Evolutionary conservation across 2,888 invertebrate species (phyloP).

Genomic region (Nymphalis polychloros): DNA sequence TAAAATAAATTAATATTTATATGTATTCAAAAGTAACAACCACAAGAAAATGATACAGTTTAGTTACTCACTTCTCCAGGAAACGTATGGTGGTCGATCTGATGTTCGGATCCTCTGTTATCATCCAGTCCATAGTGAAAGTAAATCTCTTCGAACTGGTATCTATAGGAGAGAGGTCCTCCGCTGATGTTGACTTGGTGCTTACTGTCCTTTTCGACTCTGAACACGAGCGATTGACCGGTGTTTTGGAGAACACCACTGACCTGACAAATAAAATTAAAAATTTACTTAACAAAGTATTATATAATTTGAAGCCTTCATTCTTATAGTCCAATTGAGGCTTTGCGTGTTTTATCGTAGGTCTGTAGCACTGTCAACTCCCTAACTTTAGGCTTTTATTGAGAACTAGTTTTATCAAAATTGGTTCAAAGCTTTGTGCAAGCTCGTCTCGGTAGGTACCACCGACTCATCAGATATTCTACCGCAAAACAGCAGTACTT

Average conservation of each 20-base stretch:
- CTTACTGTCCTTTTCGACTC: conserved; percentile 94
- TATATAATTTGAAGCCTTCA: neutral
- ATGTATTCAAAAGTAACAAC: too few relatives aligned
- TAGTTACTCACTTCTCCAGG: conserved; percentile 93
- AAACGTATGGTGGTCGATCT: conserved; percentile 96
- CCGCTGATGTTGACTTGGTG: conserved; percentile 97
- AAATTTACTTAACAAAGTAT: neutral
- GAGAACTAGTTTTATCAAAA: too few relatives aligned
- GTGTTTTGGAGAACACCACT: conserved; percentile 95
- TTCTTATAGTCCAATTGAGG: too few relatives aligned
- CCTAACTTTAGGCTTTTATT: too few relatives aligned
- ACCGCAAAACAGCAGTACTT: too few relatives aligned
- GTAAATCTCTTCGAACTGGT: conserved; percentile 97
- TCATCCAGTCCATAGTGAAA: conserved; percentile 96
- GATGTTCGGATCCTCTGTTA: conserved; percentile 96
- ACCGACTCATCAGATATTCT: too few relatives aligned
- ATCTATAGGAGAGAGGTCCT: conserved; percentile 96
- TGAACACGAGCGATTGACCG: conserved; percentile 95
- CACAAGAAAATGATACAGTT: neutral
- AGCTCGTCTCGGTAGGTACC: too few relatives aligned
- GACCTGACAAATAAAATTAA: conserved; percentile 80
- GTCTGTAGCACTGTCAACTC: too few relatives aligned
- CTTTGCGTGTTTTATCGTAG: too few relatives aligned
- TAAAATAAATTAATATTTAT: too few relatives aligned
- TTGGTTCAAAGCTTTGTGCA: too few relatives aligned